Evolutionary conservation across 2,113 vertebrate species (phyloP), one percentile per base, ranked within the genome.

Genomic region (Nothoprocta perdicaria): DNA sequence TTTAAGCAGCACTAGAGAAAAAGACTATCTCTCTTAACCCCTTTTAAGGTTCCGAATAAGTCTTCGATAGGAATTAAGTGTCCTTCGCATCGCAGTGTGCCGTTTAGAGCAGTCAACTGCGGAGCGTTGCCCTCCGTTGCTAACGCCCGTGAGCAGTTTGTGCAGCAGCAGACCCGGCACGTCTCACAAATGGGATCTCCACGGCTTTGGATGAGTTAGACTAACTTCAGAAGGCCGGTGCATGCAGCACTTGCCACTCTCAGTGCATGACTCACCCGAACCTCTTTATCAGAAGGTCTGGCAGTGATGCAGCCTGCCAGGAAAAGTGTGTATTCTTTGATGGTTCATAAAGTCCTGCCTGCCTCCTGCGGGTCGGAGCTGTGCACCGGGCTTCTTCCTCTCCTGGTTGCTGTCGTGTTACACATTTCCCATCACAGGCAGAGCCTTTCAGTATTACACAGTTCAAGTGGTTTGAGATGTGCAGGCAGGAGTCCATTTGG

Each of bases 351-450:
- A 12, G 68, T 1, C 41, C 84, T 93, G 65, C 91, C 68, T 89
- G 80, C 82, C 84, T 77, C 21, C 53, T 68, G 96, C 67, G 91
- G 75, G 87, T 87, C 52, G 52, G 58, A 77, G 79, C 81, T 48
- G 76, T 43, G 40, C 57, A 29, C 21, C 61, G 68, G 48, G 57
- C 66, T 92, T 58, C 87, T 66, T 92, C 46, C 61, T 87, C 87
- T 87, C 84, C 86, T 4, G 0, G 61, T 85, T 91, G 80, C 92
- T 88, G 89, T 83, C 91, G 71, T 53, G 75, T 63, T 91, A 71
- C 67, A 68, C 1, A 0, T 91, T 94, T 96, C 96, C 87, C 92
- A 77, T 92, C 92, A 89, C 69, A 58, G 76, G 68, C 65, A 53
- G 76, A 65, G 19, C 61, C 68, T 94, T 95, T 91, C 91, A 45